Evolutionary conservation across 2,888 invertebrate genomes (phyloP).

Genomic region (Megaustenia siamemsis): DNA sequence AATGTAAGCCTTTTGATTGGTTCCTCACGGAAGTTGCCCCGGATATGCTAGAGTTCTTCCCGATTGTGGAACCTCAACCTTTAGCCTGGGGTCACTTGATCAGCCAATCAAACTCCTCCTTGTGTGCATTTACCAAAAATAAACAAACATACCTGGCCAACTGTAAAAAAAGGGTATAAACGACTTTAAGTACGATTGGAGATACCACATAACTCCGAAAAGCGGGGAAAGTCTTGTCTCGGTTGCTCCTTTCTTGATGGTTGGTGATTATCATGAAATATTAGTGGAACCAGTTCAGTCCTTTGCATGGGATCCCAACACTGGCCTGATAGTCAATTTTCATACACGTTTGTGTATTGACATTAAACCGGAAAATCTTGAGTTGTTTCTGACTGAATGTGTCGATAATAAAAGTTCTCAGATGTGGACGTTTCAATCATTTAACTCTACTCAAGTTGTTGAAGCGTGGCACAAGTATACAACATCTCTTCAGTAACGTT

Average conservation of each 20-base stretch:
- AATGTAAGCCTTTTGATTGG: slow-evolving; percentile 42
- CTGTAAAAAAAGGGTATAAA: not conserved
- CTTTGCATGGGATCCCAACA: not conserved
- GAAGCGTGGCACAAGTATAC: not conserved
- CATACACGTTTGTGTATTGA: slow-evolving; percentile 3
- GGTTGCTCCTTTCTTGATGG: not conserved
- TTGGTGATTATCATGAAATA: not conserved
- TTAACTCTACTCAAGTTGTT: not conserved
- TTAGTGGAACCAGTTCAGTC: not conserved
- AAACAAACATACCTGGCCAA: not conserved
- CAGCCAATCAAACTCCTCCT: not conserved
- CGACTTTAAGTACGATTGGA: slow-evolving; percentile 2
- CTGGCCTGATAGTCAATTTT: not conserved
- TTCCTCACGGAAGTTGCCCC: slow-evolving; percentile 30
- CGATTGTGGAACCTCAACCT: not conserved
- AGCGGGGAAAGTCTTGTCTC: not conserved
- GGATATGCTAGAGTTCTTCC: slow-evolving; percentile 15
- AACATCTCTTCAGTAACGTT: too few relatives aligned
- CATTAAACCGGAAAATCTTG: not conserved
- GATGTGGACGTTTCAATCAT: not conserved
- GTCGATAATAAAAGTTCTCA: not conserved
- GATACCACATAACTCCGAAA: not conserved
- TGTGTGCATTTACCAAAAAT: not conserved
- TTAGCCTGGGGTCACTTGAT: slow-evolving; percentile 1
- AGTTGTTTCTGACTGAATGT: not conserved